Conservation (phyloP, 2,888 invertebrate species). For the Sceliomorpha sp. region DNA sequence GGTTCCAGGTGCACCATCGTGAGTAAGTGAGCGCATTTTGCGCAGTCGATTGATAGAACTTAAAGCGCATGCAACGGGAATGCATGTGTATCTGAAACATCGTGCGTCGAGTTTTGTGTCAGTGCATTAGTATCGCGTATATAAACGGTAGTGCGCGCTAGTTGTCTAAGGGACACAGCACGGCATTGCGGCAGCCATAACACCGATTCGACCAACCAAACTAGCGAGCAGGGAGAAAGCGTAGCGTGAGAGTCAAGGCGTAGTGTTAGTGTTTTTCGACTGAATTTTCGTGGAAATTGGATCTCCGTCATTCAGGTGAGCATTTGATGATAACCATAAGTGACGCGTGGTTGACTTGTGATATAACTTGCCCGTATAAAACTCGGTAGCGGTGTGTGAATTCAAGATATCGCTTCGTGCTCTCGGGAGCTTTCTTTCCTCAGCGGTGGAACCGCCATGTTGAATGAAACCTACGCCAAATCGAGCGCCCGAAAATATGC, state of each 20-base stretch:
- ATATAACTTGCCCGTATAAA: conserved; percentile 62
- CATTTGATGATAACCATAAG: conserved; percentile 58
- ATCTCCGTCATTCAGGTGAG: conserved; percentile 75
- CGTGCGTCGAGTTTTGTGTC: conserved; percentile 29
- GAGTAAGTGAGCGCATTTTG: conserved; percentile 74
- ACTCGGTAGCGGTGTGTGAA: conserved; percentile 61
- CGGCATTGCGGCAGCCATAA: conserved; percentile 75
- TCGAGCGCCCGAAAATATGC: conserved; percentile 69
- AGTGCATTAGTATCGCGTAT: conserved; percentile 62
- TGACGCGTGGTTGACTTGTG: conserved; percentile 52
- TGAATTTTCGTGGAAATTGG: conserved; percentile 72
- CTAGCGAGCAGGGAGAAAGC: conserved; percentile 74
- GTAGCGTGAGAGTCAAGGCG: conserved; percentile 74
- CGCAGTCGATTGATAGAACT: conserved; percentile 15
- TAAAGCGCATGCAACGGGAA: conserved; percentile 21
- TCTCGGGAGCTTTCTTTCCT: conserved; percentile 79
- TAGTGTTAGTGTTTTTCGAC: conserved; percentile 76
- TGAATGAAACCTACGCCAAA: conserved; percentile 79
- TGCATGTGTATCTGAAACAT: conserved; percentile 14
- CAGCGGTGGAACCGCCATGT: conserved; percentile 81
- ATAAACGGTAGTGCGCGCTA: conserved; percentile 66
- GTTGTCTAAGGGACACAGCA: conserved; percentile 68
- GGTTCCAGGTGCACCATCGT: conserved; percentile 79
- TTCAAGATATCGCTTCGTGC: conserved; percentile 65
- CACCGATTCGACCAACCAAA: conserved; percentile 71